Evolutionary conservation across 1,140 invertebrate species (phyloP), one percentile per base, ranked within the genome.

Genomic region (Leptinotarsa undecemlineata): DNA sequence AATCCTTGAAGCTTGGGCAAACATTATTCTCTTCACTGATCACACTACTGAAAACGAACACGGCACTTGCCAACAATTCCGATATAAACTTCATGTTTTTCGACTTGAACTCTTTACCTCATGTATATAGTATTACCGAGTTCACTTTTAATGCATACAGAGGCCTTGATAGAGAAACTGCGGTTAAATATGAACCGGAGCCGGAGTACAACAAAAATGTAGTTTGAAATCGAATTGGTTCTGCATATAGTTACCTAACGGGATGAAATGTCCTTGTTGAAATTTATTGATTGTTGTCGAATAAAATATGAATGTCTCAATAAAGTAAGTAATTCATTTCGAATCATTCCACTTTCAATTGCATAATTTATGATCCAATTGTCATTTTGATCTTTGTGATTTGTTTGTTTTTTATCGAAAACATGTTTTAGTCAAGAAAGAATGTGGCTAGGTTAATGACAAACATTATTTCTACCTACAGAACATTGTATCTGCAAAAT

Each of bases 1-100:
- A 85, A 79, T 84, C 83, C 21, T 80, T 76, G 57, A 80, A 81
- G 20, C 79, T 83, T 20, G 79, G 79, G 77, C 84, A 85, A 23
- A 85, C 83, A 79, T 85, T 85, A 69, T 82, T 84, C 60, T 77
- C 74, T 5, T 76, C 33, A 11, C n/a, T 48, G n/a, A 33, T 14
- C 11, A 62, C 51, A n/a, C 19, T 62, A 3, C 19, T 62, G 26
- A 61, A 71, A 21, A 60, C 15, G 57, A 57, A 21, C 20, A 71
- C 48, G 17, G 3, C 63, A 23, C 42, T 19, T n/a, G 15, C 51
- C 70, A 60, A 21, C 57, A 61, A 21, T 33, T 20, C 51, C 20
- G 42, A 62, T 33, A 60, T 17, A 17, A 4, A 19, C 19, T 8
- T 61, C 70, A 71, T 71, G 57, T 42, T 71, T 47, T 21, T 26